phyloP scores from a whole-genome alignment of 2,888 invertebrate species.

The Catocala nupta region DNA sequence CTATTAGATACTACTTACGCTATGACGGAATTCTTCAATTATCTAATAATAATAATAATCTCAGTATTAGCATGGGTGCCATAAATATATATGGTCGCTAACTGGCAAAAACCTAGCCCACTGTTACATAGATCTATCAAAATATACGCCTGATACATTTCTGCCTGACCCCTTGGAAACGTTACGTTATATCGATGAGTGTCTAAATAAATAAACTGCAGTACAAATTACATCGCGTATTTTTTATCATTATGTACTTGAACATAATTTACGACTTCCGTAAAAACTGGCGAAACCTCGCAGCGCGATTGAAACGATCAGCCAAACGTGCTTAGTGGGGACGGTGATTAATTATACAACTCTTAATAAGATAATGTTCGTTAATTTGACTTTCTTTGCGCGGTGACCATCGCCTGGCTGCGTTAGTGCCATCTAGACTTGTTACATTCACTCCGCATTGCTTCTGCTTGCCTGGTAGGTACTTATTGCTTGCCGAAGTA shows the following conservation, averaged over 20 bases:
- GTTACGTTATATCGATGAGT: no score
- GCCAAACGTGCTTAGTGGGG: slow-evolving; percentile 9
- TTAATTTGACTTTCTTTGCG: slow-evolving; percentile 47
- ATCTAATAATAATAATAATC: no score
- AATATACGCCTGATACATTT: no score
- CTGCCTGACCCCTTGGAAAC: no score
- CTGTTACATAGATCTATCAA: no score
- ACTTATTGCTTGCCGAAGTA: background rate
- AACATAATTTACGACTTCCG: slow-evolving; percentile 20
- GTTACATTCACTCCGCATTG: slow-evolving; percentile 23
- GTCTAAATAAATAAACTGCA: background rate
- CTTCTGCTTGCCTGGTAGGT: slow-evolving; percentile 19
- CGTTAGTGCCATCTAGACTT: slow-evolving; percentile 26
- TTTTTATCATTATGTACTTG: slow-evolving; percentile 21
- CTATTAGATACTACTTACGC: no score
- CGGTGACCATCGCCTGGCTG: slow-evolving; percentile 18
- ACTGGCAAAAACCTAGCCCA: no score
- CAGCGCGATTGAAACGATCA: slow-evolving; percentile 9
- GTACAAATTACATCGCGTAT: slow-evolving; percentile 3
- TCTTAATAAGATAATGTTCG: slow-evolving; percentile 36
- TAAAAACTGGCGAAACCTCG: slow-evolving; percentile 16
- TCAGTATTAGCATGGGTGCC: no score
- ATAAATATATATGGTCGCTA: no score
- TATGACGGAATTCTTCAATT: no score
- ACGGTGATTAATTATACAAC: slow-evolving; percentile 35